Evolutionary conservation across 2,888 invertebrate genomes (phyloP), one percentile per base, ranked within the genome.

Genomic region (Brassicogethes aeneus): DNA sequence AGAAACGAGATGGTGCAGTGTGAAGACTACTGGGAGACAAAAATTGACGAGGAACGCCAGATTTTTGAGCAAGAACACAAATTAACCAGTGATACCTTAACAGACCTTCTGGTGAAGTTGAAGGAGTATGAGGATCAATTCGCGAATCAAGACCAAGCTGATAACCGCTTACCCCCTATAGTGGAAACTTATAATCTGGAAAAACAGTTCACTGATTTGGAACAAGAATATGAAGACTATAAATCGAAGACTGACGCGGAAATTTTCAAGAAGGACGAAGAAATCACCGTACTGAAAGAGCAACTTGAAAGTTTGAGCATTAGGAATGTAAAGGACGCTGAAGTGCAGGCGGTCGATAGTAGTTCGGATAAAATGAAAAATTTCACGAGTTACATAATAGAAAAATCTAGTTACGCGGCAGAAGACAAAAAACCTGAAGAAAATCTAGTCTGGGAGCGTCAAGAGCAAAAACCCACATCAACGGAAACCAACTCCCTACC

Each of bases 21-120:
- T 63, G 91, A 91, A 63, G 89, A 89, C 62, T 90, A 90, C 68
- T 91, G 90, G 90, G 75, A 79, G 36, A 70, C 71, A 17, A 89
- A 89, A 66, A 69, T 90, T 42, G 80, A 82, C 36, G 86, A 85
- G 46, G 90, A 90, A 65, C 74, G 89, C 16, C 77, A 77, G 48
- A 68, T 81, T 41, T 82, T 80, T 59, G 83, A 82, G 55, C 79
- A 80, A 45, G 87, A 88, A 59, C 85, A 85, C 65, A 75, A 76
- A 51, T 76, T 82, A 35, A 82, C 77, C 46, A 86, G 83, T 61
- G 84, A 85, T 53, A 85, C 86, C 51, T 78, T 88, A 47, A 72
- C 76, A 1, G 85, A 85, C 49, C 69, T 89, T 16, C 74, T 84
- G 52, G 70, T 73, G 15, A 85, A 85, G 65, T 82, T 89, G 57